Evolutionary conservation across 2,888 invertebrate species (phyloP), one percentile per base, ranked within the genome.

Genomic region (Imbricaverruca yamaguchii): DNA sequence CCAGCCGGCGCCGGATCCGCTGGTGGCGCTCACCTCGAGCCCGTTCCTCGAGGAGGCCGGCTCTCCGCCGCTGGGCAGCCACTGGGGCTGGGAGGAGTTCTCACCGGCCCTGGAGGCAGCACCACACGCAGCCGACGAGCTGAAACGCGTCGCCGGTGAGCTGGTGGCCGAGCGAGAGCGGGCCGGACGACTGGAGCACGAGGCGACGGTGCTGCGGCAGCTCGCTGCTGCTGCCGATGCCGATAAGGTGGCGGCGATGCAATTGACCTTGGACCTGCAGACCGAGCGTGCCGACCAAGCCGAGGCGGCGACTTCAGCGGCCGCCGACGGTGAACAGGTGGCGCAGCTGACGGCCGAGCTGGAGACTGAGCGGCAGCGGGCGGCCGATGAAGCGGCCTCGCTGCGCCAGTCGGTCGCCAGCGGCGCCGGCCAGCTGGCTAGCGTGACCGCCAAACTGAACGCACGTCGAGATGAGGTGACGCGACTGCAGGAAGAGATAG

Each of bases 11-110:
- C 23, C 79, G 18, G 79, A 56, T 13, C 56, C 79, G 25, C 57
- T 56, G 59, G 79, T 79, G 79, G 79, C 57, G 13, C 74, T 53
- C 2, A 74, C 74, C 8, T 74, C 56, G 7, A 25, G 57, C 7
- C 79, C 57, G 23, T 79, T 79, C 79, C 79, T 79, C 57, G 57
- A 79, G 79, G 79, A 79, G 59, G 25, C 79, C 25, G 79, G 57
- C n/a, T 57, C 79, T 0, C 23, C 79, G 12, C 57, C 78, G 57
- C 78, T 23, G 59, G 57, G 57, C 25, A 23, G 23, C 23, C 23
- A 56, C 12, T 56, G 23, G 25, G 59, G 56, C 57, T 79, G 79
- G 79, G 23, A 79, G 23, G 79, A 79, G 59, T 79, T 79, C 57
- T 25, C 56, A 15, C 79, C 79, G 57, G 23, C 23, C 23, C 57